Evolutionary conservation across 1,140 invertebrate species (phyloP).

Genomic region (Drosophila nebulosa): DNA sequence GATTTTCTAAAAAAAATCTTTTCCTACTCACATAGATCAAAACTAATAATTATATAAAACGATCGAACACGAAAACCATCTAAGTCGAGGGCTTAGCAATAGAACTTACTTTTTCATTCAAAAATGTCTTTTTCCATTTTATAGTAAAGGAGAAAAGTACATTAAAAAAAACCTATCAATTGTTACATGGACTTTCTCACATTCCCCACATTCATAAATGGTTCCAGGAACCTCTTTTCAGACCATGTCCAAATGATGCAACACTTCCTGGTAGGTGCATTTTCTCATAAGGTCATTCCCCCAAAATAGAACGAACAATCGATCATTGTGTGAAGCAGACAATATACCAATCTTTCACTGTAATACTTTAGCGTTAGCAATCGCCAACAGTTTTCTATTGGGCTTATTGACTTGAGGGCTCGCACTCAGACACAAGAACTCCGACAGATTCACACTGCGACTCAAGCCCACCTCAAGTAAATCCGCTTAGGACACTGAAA

Average conservation of each 20-base stretch:
- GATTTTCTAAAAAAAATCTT: too few relatives aligned
- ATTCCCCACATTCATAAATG: neutral
- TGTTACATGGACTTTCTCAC: neutral
- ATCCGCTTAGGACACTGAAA: slow-evolving; percentile 57
- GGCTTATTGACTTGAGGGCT: slow-evolving; percentile 50
- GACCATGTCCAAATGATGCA: neutral
- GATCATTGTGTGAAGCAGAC: slow-evolving; percentile 45
- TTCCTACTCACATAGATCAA: too few relatives aligned
- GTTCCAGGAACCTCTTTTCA: neutral
- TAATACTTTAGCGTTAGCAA: slow-evolving; percentile 30
- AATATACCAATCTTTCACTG: slow-evolving; percentile 63
- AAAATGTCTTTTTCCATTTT: neutral
- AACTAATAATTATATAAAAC: too few relatives aligned
- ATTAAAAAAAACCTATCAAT: neutral
- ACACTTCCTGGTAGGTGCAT: slow-evolving; percentile 44
- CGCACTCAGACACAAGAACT: neutral
- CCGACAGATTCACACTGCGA: neutral
- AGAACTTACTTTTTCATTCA: too few relatives aligned
- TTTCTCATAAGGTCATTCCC: slow-evolving; percentile 25
- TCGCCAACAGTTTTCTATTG: slow-evolving; percentile 15
- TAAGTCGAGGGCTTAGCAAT: too few relatives aligned
- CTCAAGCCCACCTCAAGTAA: slow-evolving; percentile 65
- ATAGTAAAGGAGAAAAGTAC: neutral
- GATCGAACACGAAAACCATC: too few relatives aligned
- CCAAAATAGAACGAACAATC: neutral